Evolutionary conservation across 2,113 vertebrate species (phyloP).

Genomic region (Psophia crepitans): DNA sequence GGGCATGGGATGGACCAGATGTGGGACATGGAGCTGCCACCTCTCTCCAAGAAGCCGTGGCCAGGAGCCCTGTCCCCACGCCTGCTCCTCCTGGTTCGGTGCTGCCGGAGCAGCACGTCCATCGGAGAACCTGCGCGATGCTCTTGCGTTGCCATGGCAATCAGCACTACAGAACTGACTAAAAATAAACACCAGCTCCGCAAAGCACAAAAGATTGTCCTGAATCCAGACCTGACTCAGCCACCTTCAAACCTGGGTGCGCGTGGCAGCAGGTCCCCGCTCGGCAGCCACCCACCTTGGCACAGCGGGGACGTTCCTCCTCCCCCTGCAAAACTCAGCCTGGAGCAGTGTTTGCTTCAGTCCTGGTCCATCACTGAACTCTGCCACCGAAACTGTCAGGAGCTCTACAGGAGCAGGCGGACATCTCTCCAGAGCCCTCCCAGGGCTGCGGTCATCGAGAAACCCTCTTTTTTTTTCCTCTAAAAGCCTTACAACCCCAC

Average conservation of each 20-base stretch:
- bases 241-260: fast-evolving
- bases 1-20: not conserved
- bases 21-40: fast-evolving
- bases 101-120: not conserved
- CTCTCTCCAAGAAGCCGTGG: fast-evolving
- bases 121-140: fast-evolving
- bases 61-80: not conserved
- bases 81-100: not conserved
- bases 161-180: not conserved
- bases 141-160: not conserved
- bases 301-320: fast-evolving
- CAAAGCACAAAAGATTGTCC: not conserved
- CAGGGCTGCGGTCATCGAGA: fast-evolving
- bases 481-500: fast-evolving
- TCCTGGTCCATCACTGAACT: fast-evolving
- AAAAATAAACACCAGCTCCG: not conserved
- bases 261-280: fast-evolving
- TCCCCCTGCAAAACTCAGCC: fast-evolving
- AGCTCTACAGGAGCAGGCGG: not conserved
- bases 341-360: fast-evolving
- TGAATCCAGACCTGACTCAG: not conserved
- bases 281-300: not conserved
- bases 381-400: fast-evolving
- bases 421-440: not conserved
- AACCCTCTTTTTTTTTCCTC: not conserved